Conservation (phyloP, 2,888 invertebrate genomes). For the Stegana nigrithorax region DNA sequence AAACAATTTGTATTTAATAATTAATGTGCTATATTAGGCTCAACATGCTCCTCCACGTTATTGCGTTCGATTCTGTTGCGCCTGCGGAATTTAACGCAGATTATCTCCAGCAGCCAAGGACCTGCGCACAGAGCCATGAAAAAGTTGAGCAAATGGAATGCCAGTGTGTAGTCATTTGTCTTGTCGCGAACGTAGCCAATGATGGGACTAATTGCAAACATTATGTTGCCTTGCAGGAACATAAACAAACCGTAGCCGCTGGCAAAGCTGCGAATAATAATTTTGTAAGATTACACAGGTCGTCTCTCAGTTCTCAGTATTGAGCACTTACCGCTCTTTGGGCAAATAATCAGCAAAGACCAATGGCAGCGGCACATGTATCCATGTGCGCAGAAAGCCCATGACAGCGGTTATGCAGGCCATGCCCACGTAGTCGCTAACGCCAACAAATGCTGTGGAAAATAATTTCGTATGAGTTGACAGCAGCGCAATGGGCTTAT, state of each 20-base stretch:
- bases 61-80: constrained; percentile 44
- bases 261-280: constrained; percentile 71
- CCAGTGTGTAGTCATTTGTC: constrained; percentile 75
- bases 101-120: constrained; percentile 76
- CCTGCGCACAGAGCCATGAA: constrained; percentile 76
- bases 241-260: constrained; percentile 81
- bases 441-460: constrained; percentile 70
- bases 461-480: background rate
- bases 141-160: constrained; percentile 76
- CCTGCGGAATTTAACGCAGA: constrained; percentile 55
- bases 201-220: constrained; percentile 77
- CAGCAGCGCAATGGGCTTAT: background rate
- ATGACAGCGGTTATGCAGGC: constrained; percentile 73
- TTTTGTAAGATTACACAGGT: background rate
- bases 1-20: background rate
- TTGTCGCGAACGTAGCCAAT: constrained; percentile 75
- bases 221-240: constrained; percentile 77
- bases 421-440: constrained; percentile 71
- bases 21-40: background rate
- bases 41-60: constrained; percentile 32
- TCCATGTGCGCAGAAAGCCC: constrained; percentile 77
- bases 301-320: background rate
- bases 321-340: constrained; percentile 70
- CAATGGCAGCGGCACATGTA: constrained; percentile 78
- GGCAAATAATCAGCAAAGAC: constrained; percentile 77